Percentiles rank a stretch among this genome's conserved stretches.
These are phyloP conservation scores for Meles meles DNA, from an alignment of 2,113 vertebrate species.

Conservation along the genomic window DNA sequence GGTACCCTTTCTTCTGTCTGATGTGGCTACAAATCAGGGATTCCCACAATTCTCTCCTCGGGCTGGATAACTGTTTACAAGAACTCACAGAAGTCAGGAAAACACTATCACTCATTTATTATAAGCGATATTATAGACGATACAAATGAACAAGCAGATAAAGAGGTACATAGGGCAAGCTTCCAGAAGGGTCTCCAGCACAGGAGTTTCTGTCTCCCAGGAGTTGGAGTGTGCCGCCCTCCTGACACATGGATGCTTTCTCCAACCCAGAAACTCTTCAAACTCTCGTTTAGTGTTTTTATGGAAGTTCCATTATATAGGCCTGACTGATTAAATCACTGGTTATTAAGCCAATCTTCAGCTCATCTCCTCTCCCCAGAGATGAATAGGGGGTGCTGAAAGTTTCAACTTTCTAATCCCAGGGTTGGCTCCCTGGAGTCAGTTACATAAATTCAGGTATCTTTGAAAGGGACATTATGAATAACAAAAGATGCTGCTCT, in stretches of 20 bases:
- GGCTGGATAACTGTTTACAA: background rate
- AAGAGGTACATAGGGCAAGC: background rate
- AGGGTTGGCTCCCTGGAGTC: background rate
- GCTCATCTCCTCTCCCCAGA: background rate
- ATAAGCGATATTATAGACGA: background rate
- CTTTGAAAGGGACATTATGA: background rate
- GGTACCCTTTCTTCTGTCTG: background rate
- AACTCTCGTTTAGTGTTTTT: background rate
- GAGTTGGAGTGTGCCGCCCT: background rate
- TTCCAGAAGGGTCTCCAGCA: background rate
- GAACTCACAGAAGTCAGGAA: background rate
- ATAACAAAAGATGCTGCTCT: background rate
- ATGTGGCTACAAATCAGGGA: background rate
- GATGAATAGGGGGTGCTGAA: background rate
- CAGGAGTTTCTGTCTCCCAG: background rate
- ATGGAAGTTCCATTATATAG: background rate
- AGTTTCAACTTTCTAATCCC: background rate
- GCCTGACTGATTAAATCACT: background rate
- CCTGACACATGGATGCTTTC: background rate
- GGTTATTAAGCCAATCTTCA: too few relatives aligned
- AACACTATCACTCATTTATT: background rate
- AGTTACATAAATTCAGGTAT: background rate
- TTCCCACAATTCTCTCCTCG: background rate
- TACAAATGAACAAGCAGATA: background rate
- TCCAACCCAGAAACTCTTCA: background rate